Evolutionary conservation across 2,888 invertebrate species (phyloP).

Genomic region (Escarpia spicata): DNA sequence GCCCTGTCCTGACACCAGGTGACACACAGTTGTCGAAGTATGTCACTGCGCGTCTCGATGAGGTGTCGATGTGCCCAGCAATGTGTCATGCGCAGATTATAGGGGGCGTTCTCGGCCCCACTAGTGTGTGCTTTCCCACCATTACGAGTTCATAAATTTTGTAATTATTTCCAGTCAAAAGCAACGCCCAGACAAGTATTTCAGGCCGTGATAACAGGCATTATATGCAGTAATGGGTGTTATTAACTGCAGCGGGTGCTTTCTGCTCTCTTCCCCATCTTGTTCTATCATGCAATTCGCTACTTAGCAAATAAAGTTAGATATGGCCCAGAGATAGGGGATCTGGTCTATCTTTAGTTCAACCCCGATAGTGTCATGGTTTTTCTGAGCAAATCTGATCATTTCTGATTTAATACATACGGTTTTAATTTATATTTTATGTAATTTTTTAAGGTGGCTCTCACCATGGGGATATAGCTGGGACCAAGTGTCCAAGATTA

Average conservation of each 20-base stretch:
- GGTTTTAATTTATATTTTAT: too few relatives aligned
- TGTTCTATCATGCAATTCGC: neutral
- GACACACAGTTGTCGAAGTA: neutral
- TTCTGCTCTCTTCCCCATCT: neutral
- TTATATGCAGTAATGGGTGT: neutral
- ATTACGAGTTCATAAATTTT: neutral
- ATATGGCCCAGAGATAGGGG: neutral
- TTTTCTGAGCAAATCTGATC: too few relatives aligned
- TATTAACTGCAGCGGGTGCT: neutral
- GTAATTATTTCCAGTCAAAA: slow-evolving; percentile 12
- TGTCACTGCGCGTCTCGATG: neutral
- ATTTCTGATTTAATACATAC: too few relatives aligned
- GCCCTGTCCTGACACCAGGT: neutral
- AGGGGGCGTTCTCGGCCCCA: neutral
- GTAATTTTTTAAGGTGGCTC: too few relatives aligned
- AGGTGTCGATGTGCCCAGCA: neutral
- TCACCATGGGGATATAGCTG: too few relatives aligned
- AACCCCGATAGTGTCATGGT: neutral
- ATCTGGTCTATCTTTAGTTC: neutral
- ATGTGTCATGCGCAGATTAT: neutral
- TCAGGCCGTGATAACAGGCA: neutral
- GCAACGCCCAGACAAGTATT: neutral
- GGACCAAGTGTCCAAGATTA: too few relatives aligned
- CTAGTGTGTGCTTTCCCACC: neutral
- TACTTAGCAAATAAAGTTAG: neutral